These are phyloP conservation scores for Poeciliopsis infans DNA, from an alignment of 2,797 vertebrate species.

Conservation along the genomic window DNA sequence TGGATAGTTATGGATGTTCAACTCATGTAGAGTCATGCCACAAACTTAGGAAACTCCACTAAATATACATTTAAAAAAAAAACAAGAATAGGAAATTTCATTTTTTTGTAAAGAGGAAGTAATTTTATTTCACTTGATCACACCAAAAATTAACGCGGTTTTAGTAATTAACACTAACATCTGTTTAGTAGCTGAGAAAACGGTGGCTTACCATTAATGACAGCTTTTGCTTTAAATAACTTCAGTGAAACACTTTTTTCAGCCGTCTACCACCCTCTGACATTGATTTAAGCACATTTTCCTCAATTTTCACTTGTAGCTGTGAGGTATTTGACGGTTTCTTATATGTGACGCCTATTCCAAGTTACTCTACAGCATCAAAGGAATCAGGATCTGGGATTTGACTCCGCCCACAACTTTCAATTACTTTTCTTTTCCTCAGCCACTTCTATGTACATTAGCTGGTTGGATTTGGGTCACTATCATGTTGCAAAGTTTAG, in stretches of 20 bases:
- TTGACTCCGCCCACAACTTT: neutral
- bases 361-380: neutral
- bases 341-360: neutral
- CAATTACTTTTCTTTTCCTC: neutral
- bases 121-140: neutral
- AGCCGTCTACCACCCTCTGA: neutral
- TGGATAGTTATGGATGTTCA: neutral
- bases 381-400: neutral
- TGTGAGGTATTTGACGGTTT: neutral
- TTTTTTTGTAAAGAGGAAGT: neutral
- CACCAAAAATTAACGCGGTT: neutral
- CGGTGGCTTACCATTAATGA: neutral
- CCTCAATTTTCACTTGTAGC: neutral
- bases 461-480: neutral
- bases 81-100: neutral
- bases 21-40: neutral
- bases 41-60: neutral
- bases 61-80: neutral
- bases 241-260: neutral
- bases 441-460: neutral
- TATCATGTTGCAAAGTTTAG: neutral
- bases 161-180: neutral
- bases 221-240: neutral
- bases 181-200: neutral
- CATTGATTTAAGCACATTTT: neutral